phyloP scores from a whole-genome alignment of 2,888 invertebrate genomes.

The Leptinotarsa peninsularis region DNA sequence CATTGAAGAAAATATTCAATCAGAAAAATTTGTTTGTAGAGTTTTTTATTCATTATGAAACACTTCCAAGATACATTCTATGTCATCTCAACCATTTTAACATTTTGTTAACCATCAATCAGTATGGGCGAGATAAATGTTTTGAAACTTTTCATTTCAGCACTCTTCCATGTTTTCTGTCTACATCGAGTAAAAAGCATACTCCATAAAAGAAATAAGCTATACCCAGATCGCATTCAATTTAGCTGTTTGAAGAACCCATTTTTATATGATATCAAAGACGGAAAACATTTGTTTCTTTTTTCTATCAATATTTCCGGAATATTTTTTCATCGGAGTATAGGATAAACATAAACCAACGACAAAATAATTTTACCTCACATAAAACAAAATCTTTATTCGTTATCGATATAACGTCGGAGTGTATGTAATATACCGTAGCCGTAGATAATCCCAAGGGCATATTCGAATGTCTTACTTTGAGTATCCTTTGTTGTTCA shows the following conservation, averaged over 20 bases:
- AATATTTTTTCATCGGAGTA: neutral
- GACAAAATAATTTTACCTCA: slow-evolving; percentile 1
- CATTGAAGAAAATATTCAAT: no score
- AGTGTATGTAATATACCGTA: slow-evolving; percentile 14
- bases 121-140: no score
- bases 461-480: slow-evolving; percentile 31
- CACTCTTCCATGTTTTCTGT: no score
- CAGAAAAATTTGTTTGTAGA: no score
- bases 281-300: neutral
- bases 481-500: slow-evolving; percentile 37
- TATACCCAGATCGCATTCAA: neutral
- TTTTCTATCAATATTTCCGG: neutral
- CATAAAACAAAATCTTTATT: slow-evolving; percentile 16
- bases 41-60: no score
- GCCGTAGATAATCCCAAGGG: neutral
- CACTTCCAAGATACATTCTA: no score
- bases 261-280: neutral
- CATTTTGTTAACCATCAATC: no score
- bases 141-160: no score
- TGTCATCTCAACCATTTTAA: no score
- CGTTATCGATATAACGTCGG: slow-evolving; percentile 17
- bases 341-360: slow-evolving; percentile 14
- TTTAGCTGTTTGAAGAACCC: neutral
- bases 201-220: neutral
- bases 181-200: no score